Base-by-base conservation (phyloP, 2,113 vertebrate species). In the Bubo bubo region DNA sequence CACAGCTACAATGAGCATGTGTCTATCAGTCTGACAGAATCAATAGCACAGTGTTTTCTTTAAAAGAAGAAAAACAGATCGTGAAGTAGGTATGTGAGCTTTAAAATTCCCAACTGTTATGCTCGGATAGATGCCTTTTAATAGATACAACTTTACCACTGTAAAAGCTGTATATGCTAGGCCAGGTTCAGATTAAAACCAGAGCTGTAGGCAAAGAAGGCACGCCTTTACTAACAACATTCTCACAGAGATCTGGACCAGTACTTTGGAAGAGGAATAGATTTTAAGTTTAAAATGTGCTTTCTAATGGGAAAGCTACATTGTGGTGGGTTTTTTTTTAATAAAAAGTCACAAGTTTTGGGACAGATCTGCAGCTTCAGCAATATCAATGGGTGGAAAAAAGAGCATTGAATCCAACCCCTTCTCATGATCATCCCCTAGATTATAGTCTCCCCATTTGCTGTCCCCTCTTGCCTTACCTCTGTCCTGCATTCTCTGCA, bases 401-500 rank as follows among this genome's bases (percentile, higher is more conserved):
- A 80, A 16, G 15, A 88, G 21, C 45, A 62, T 7, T 76, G 41
- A 88, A 64, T 16, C 15, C 43, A 55, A 43, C 0, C 11, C 49
- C 18, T 87, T 79, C 41, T 52, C 49, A 59, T 4, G 41, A 70
- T 26, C 34, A 67, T 52, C 20, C 49, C 59, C 30, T 58, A 4
- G 1, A 34, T 43, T 39, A 28, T 3, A 79, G 74, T 28, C 47
- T 79, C 28, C n/a, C 32, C 7, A 34, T 71, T 39, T 2, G 3
- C 20, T 60, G 20, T 18, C 41, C 59, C 43, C 8, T 59, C 58
- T 70, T 63, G 76, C 49, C 98, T 98, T 98, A 98, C 98, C 98
- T 97, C 98, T 96, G 74, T 98, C 97, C 63, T 96, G 97, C 70
- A 97, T 95, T 92, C 95, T 97, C 92, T 82, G 79, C 95, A 98